Evolutionary conservation across 2,113 vertebrate genomes (phyloP).

Genomic region (Melanerpes aurifrons): DNA sequence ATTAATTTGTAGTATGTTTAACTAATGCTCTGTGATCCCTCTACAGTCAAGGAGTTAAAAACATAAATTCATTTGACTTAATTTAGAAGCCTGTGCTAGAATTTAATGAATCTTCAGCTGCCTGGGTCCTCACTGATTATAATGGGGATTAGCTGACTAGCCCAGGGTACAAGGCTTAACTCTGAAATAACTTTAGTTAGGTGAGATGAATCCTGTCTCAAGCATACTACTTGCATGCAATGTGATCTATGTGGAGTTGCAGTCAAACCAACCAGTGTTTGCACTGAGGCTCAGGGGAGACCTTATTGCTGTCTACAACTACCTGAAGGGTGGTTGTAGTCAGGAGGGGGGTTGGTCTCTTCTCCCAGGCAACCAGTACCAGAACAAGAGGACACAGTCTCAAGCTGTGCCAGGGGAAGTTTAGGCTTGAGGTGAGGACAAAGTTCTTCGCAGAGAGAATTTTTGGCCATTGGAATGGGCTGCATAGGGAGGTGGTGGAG

Average conservation of each 20-base stretch:
- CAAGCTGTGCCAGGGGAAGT: too few species aligned
- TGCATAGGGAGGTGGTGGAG: too few species aligned
- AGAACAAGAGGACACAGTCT: too few species aligned
- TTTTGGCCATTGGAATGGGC: too few species aligned
- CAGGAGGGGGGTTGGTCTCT: too few species aligned
- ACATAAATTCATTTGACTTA: conserved; percentile 13
- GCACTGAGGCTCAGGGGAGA: neutral
- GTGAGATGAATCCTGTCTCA: neutral
- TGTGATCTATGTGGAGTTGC: neutral
- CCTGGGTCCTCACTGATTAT: neutral
- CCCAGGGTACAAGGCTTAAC: neutral
- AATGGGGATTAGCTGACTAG: neutral
- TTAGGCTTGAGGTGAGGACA: too few species aligned
- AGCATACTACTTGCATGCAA: neutral
- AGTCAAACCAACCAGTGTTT: neutral
- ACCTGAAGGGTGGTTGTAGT: too few species aligned
- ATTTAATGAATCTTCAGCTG: conserved; percentile 1
- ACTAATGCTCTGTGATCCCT: neutral
- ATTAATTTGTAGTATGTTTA: conserved; percentile 9
- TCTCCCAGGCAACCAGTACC: too few species aligned
- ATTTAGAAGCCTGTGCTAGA: neutral
- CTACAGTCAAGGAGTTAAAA: neutral
- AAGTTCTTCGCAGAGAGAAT: too few species aligned
- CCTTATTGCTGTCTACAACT: too few species aligned
- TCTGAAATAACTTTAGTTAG: neutral